These are phyloP conservation scores for Ephialtes manifestator DNA, from an alignment of 2,888 invertebrate species.

Conservation along the genomic window DNA sequence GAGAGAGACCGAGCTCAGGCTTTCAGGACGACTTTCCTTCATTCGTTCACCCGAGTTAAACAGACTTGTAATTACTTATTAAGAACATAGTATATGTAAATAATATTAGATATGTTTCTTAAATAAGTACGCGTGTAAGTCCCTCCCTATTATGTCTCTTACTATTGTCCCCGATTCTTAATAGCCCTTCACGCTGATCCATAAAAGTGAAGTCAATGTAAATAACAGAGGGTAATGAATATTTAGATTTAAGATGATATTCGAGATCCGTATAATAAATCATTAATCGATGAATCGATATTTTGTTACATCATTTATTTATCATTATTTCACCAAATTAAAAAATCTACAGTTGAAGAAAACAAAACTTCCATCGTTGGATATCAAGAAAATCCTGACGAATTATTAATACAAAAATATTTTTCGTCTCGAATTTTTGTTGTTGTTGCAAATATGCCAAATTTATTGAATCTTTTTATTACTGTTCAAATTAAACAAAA, in stretches of 20 bases:
- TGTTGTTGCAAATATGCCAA: too few species aligned
- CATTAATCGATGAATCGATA: constrained; percentile 44
- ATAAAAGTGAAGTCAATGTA: constrained; percentile 32
- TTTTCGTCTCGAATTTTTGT: too few species aligned
- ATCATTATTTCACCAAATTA: background rate
- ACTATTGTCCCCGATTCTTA: background rate
- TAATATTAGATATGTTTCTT: constrained; percentile 39
- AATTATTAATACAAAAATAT: background rate
- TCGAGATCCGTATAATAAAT: constrained; percentile 57
- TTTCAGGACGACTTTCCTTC: constrained; percentile 22
- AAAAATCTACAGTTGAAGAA: background rate
- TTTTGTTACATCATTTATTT: background rate
- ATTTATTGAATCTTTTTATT: too few species aligned
- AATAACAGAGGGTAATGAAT: constrained; percentile 36
- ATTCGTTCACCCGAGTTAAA: constrained; percentile 7
- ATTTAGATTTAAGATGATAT: constrained; percentile 51
- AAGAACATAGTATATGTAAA: constrained; percentile 42
- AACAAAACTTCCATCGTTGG: background rate
- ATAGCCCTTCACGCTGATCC: constrained; percentile 7
- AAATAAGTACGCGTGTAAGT: constrained; percentile 35
- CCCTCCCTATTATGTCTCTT: background rate
- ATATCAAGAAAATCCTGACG: background rate
- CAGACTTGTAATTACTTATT: constrained; percentile 13
- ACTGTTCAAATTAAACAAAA: too few species aligned
- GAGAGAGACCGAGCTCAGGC: background rate